Evolutionary conservation across 2,888 invertebrate genomes (phyloP).

Genomic region (Phengaris arion): DNA sequence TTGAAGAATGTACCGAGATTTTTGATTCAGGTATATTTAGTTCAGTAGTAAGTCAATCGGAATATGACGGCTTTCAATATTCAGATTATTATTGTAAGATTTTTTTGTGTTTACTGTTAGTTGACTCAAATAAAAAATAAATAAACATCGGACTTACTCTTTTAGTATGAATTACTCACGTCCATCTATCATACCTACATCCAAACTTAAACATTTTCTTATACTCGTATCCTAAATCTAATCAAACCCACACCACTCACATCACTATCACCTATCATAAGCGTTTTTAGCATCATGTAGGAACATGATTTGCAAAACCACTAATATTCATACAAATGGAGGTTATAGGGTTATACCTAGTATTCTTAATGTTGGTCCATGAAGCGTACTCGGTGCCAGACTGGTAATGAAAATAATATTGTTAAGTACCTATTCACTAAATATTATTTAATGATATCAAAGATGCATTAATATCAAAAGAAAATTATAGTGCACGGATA

Average conservation of each 20-base stretch:
- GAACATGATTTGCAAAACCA: constrained; percentile 41
- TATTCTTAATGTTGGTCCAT: constrained; percentile 49
- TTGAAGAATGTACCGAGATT: not conserved
- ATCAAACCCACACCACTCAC: not conserved
- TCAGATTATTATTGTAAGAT: no score
- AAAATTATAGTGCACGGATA: not conserved
- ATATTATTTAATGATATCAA: constrained; percentile 2
- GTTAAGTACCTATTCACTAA: not conserved
- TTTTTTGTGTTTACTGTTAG: no score
- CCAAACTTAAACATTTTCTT: no score
- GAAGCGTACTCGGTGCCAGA: not conserved
- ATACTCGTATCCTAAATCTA: no score
- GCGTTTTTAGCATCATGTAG: constrained; percentile 37
- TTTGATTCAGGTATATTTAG: not conserved
- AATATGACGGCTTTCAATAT: no score
- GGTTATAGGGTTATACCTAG: constrained; percentile 49
- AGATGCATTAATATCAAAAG: not conserved
- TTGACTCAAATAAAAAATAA: no score
- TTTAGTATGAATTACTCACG: no score
- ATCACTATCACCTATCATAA: constrained; percentile 30
- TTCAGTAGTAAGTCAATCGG: not conserved
- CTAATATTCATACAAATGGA: constrained; percentile 38
- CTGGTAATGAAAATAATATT: not conserved
- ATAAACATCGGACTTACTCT: no score
- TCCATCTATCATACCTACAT: no score